Conservation (phyloP, 2,797 vertebrate genomes). For the Naso thynnoides region DNA sequence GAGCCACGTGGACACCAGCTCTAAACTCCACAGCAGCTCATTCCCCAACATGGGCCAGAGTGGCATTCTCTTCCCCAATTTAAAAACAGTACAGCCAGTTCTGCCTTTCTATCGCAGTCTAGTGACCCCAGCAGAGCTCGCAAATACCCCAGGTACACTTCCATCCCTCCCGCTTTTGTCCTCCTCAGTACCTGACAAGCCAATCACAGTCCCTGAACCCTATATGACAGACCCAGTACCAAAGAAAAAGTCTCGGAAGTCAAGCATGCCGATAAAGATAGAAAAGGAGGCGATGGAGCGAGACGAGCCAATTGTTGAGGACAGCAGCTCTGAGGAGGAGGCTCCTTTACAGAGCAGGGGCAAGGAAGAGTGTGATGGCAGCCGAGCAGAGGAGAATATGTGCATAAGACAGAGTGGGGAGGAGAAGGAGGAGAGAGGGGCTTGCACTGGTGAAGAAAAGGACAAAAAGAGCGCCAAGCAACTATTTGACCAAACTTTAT, state of each 20-base stretch:
- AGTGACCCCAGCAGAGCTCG: constrained; percentile 94
- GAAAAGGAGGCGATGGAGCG: constrained; percentile 89
- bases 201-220: constrained; percentile 79
- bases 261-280: constrained; percentile 99
- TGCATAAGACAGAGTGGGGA: constrained; percentile 56
- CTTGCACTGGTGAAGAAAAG: constrained; percentile 64
- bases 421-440: constrained; percentile 63
- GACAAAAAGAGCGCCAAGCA: constrained; percentile 77
- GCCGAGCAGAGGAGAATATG: constrained; percentile 58
- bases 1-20: constrained; percentile 81
- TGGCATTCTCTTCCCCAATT: constrained; percentile 93
- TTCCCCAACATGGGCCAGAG: constrained; percentile 89
- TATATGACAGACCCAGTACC: constrained; percentile 86
- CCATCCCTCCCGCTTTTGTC: constrained; percentile 93
- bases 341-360: constrained; percentile 79
- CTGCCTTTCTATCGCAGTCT: constrained; percentile 96
- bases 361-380: constrained; percentile 79
- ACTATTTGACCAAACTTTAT: constrained; percentile 75
- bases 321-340: constrained; percentile 89
- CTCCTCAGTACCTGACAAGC: constrained; percentile 90
- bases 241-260: constrained; percentile 98
- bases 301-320: constrained; percentile 79
- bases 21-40: constrained; percentile 84
- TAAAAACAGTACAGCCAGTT: constrained; percentile 97
- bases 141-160: constrained; percentile 92